Percentiles rank a stretch among this genome's conserved stretches.
phyloP scores from a whole-genome alignment of 2,888 invertebrate genomes.

The Xylocampa areola region DNA sequence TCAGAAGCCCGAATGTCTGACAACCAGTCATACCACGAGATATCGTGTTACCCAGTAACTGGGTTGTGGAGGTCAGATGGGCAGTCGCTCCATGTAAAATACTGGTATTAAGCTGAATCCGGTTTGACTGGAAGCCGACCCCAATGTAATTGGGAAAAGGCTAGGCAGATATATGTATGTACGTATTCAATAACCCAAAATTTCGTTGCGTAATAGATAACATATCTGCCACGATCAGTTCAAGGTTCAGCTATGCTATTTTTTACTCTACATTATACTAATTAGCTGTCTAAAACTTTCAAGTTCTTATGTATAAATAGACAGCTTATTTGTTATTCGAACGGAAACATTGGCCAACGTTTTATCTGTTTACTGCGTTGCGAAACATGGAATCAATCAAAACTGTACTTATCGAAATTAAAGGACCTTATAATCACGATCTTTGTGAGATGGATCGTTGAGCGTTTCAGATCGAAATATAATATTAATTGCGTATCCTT shows the following conservation, averaged over 20 bases:
- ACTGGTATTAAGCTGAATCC: too few relatives aligned
- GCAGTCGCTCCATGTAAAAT: too few relatives aligned
- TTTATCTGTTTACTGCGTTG: conserved; percentile 53
- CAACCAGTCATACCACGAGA: too few relatives aligned
- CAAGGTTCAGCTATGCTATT: conserved; percentile 48
- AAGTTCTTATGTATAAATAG: conserved; percentile 55
- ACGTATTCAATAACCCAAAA: conserved; percentile 28
- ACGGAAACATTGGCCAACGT: conserved; percentile 54
- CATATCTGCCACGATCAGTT: conserved; percentile 51
- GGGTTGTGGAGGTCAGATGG: too few relatives aligned
- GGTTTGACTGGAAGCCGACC: too few relatives aligned
- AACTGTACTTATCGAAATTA: conserved; percentile 64
- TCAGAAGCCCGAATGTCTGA: too few relatives aligned
- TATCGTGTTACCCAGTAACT: too few relatives aligned
- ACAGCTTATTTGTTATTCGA: conserved; percentile 58
- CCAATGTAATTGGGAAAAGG: too few relatives aligned
- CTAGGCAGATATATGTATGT: conserved; percentile 41
- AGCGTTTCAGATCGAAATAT: conserved; percentile 42
- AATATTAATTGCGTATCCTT: conserved; percentile 56
- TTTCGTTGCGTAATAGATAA: conserved; percentile 41
- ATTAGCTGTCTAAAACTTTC: conserved; percentile 48
- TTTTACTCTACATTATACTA: conserved; percentile 50
- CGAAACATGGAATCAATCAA: conserved; percentile 68
- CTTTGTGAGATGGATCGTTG: conserved; percentile 49
- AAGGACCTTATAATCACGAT: conserved; percentile 69